A percentile compares a stretch with the other conserved stretches of the same genome.
phyloP scores from a whole-genome alignment of 2,797 vertebrate genomes.

The Gouania willdenowi region DNA sequence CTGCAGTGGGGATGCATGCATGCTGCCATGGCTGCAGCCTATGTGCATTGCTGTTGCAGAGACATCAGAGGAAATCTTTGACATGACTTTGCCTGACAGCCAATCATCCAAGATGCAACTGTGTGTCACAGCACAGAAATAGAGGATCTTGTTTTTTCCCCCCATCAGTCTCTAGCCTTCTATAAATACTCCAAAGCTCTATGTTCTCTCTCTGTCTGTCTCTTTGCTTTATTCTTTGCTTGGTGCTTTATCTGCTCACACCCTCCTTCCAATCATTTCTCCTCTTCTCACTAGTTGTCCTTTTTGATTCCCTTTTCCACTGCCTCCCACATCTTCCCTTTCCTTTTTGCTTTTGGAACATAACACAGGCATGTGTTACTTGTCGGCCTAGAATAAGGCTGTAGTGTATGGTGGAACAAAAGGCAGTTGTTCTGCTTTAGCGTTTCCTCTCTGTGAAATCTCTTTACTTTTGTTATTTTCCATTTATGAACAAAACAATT shows the following conservation, averaged over 20 bases:
- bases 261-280: background rate
- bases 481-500: no score
- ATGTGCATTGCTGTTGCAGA: constrained; percentile 13
- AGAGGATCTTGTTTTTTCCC: constrained; percentile 65
- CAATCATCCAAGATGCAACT: constrained; percentile 39
- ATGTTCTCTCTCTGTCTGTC: constrained; percentile 19
- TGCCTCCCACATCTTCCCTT: constrained; percentile 12
- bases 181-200: constrained; percentile 65
- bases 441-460: background rate
- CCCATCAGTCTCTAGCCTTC: constrained; percentile 46
- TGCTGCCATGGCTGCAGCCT: constrained; percentile 5
- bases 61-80: constrained; percentile 30
- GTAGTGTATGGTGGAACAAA: constrained; percentile 8
- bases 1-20: constrained; percentile 7
- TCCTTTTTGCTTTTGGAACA: no score
- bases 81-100: constrained; percentile 54
- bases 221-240: constrained; percentile 1
- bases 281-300: background rate
- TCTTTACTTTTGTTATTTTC: no score
- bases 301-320: constrained; percentile 9
- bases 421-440: background rate
- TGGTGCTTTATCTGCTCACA: constrained; percentile 9
- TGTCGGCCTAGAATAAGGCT: constrained; percentile 10
- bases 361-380: constrained; percentile 17
- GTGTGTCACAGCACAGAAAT: constrained; percentile 50